phyloP scores from a whole-genome alignment of 2,113 vertebrate species.

The Barnardius zonarius region DNA sequence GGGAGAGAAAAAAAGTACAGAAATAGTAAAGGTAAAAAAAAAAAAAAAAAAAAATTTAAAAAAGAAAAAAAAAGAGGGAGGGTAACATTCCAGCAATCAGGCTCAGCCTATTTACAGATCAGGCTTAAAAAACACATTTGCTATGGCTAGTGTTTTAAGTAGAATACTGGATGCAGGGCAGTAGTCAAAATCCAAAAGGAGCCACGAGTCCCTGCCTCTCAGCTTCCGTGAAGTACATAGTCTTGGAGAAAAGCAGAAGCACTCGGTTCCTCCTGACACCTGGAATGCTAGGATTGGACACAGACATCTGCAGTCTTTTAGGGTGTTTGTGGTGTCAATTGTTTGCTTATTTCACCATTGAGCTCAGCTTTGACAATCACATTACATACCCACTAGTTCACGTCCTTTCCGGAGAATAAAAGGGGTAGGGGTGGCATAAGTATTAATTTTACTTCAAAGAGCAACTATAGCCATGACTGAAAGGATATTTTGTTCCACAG shows the following conservation, averaged over 20 bases:
- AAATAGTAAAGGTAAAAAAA: background rate
- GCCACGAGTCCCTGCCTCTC: background rate
- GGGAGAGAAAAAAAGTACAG: background rate
- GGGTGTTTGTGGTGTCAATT: background rate
- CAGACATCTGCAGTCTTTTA: background rate
- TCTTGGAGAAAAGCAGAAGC: background rate
- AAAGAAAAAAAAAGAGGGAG: too few relatives aligned
- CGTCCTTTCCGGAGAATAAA: background rate
- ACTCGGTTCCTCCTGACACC: background rate
- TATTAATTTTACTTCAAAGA: background rate
- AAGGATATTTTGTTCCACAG: background rate
- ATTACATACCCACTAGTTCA: background rate
- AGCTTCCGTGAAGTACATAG: accelerated
- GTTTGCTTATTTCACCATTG: background rate
- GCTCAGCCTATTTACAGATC: background rate
- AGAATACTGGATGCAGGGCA: background rate
- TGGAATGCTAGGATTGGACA: background rate
- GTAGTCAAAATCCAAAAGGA: background rate
- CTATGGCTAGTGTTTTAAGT: background rate
- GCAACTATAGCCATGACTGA: background rate
- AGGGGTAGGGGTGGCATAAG: too few relatives aligned
- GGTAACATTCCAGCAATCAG: background rate
- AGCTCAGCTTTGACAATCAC: background rate
- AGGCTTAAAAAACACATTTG: background rate
- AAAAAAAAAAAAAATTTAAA: too few relatives aligned